Base-by-base conservation (phyloP, 1,140 invertebrate genomes). In the Teleopsis dalmanni region DNA sequence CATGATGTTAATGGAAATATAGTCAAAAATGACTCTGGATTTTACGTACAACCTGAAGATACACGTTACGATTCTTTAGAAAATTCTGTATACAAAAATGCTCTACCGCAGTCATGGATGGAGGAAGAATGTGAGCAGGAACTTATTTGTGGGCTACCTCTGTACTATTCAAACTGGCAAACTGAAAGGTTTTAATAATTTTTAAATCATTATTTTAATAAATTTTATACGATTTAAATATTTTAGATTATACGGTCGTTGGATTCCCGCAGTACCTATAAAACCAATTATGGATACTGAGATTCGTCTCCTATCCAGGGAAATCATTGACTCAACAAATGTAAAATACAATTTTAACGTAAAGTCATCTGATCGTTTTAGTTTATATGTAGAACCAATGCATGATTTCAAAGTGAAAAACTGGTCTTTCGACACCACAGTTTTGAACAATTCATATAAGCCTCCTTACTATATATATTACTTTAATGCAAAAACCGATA, bases 331-430 rank as follows among this genome's bases (percentile, higher is more conserved):
- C 1, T 0, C 9, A 2, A 59, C 42, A 27, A 58, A 44, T 35
- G 43, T 53, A 19, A 57, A 54, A n/a, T 64, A 47, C n/a, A 50
- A 57, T 25, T 70, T 57, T 37, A 59, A 34, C 1, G 16, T 64
- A 54, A 53, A 56, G 78, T 82, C 84, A 42, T 81, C 84, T 10
- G 78, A 83, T 66, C 84, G 87, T 55, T 78, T 86, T 55, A 79
- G 78, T 13, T 72, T 86, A 11, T 80, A 82, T 55, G 66, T 88
- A 26, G 80, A 80, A 9, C 83, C 84, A 2, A 65, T 75, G 19
- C 57, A 70, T 31, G 73, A 73, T 35, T 73, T 83, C 11, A 64
- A 70, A 42, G 60, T 88, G 25, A 59, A 70, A n/a, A 61, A 69
- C 23, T 87, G 84, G 82, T 82, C 77, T 47, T 71, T 87, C 19